Conservation (phyloP, 2,797 vertebrate genomes). For the Babyrousa celebensis region DNA sequence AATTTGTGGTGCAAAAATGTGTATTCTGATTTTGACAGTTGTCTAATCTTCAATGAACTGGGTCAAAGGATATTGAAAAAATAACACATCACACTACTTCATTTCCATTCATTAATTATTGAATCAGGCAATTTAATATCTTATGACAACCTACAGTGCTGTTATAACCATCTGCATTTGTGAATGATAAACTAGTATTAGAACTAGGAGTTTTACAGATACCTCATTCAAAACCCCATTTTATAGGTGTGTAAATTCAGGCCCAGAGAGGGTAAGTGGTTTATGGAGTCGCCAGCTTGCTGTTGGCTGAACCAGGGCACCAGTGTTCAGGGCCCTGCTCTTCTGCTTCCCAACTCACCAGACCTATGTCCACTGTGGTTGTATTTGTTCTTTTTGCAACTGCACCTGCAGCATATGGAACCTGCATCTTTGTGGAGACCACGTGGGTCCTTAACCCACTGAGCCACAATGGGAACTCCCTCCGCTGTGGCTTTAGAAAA, state of each 20-base stretch:
- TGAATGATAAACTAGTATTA: neutral
- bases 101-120: neutral
- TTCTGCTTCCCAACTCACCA: neutral
- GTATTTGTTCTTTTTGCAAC: too few species aligned
- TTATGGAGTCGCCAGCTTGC: neutral
- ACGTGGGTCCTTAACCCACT: too few species aligned
- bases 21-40: neutral
- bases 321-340: accelerated
- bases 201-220: neutral
- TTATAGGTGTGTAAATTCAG: neutral
- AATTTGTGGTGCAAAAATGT: neutral
- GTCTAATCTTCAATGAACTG: neutral
- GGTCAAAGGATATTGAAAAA: neutral
- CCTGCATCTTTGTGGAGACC: too few species aligned
- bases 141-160: neutral
- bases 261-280: neutral
- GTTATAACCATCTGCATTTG: neutral
- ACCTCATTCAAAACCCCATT: too few species aligned
- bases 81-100: neutral
- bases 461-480: too few species aligned
- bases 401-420: too few species aligned
- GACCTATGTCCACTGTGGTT: too few species aligned
- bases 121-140: neutral
- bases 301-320: neutral
- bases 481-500: neutral